Evolutionary conservation across 2,888 invertebrate species (phyloP).

Genomic region (Panopea generosa): DNA sequence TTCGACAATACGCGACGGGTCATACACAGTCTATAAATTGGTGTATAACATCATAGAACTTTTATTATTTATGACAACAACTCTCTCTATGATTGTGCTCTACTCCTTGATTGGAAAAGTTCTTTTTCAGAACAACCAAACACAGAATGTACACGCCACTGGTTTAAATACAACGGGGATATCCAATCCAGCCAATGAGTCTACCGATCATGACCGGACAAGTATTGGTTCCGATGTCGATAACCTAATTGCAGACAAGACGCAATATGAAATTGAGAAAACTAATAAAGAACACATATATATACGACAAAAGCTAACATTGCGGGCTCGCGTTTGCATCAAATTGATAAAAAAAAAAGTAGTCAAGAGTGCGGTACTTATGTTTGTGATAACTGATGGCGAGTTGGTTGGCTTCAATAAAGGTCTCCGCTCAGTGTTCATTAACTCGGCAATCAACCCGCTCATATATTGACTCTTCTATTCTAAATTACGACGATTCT

Average conservation of each 20-base stretch:
- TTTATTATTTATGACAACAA: slow-evolving; percentile 61
- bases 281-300: too few relatives aligned
- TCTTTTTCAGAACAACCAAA: slow-evolving; percentile 34
- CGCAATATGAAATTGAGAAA: too few relatives aligned
- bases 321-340: too few relatives aligned
- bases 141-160: too few relatives aligned
- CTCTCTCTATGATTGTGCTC: slow-evolving; percentile 57
- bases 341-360: slow-evolving; percentile 42
- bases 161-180: too few relatives aligned
- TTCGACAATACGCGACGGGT: slow-evolving; percentile 59
- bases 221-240: too few relatives aligned
- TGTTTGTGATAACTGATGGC: slow-evolving; percentile 55
- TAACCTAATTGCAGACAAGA: too few relatives aligned
- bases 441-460: slow-evolving; percentile 63
- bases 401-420: slow-evolving; percentile 56
- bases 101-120: slow-evolving; percentile 66
- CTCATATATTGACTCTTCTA: slow-evolving; percentile 65
- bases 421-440: slow-evolving; percentile 58
- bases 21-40: slow-evolving; percentile 57
- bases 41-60: slow-evolving; percentile 67
- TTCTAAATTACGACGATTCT: slow-evolving; percentile 57
- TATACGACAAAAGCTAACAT: too few relatives aligned
- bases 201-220: too few relatives aligned
- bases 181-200: too few relatives aligned
- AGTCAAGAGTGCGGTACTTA: slow-evolving; percentile 56